These are phyloP conservation scores for Bradysia coprophila DNA, from an alignment of 1,140 invertebrate genomes.

Conservation along the genomic window DNA sequence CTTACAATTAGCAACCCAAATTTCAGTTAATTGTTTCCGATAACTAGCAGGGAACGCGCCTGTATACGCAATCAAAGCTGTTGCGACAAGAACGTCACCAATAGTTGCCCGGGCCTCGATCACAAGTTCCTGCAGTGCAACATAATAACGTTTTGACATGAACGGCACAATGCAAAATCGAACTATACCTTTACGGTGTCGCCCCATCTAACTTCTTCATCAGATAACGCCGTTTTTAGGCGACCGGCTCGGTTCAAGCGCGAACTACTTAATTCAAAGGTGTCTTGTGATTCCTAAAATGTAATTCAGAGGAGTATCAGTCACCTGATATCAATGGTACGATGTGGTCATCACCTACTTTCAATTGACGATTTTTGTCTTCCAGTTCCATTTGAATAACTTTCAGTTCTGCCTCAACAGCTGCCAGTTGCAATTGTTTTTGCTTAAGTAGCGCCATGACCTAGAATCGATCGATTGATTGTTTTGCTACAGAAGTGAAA, in stretches of 20 bases:
- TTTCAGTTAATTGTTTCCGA: constrained; percentile 41
- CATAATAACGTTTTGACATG: no score
- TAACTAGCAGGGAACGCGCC: constrained; percentile 67
- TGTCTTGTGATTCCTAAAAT: no score
- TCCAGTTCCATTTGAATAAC: constrained; percentile 25
- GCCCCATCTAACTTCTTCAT: constrained; percentile 70
- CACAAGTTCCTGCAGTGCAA: constrained; percentile 9
- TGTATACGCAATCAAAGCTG: constrained; percentile 71
- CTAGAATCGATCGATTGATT: no score
- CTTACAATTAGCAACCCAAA: constrained; percentile 46
- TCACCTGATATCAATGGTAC: no score
- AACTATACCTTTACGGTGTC: constrained; percentile 51
- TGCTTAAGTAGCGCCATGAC: constrained; percentile 45
- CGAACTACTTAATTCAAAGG: no score
- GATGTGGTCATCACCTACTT: no score
- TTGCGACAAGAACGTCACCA: constrained; percentile 67
- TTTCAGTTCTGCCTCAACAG: constrained; percentile 35
- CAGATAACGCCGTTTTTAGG: constrained; percentile 63
- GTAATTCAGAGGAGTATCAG: no score
- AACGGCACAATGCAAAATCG: no score
- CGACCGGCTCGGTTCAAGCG: constrained; percentile 63
- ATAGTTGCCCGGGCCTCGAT: constrained; percentile 21
- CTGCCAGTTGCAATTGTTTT: constrained; percentile 65
- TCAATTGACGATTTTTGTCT: constrained; percentile 42
- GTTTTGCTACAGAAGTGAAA: no score